A percentile compares a stretch with the other conserved stretches of the same genome.
These are phyloP conservation scores for Platerodrilus igneus DNA, from an alignment of 2,888 invertebrate genomes.

Conservation along the genomic window DNA sequence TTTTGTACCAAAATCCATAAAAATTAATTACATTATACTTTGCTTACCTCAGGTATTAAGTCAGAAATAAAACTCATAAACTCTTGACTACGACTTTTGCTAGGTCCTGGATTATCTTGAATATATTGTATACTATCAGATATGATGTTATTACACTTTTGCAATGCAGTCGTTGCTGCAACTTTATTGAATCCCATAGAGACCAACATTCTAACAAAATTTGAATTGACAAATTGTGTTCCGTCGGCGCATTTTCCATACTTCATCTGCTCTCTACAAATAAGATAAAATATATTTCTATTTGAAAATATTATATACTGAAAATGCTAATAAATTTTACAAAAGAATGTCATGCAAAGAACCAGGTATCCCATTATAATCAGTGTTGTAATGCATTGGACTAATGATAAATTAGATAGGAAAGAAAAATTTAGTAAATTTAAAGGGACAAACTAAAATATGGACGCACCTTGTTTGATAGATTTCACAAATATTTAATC, in stretches of 20 bases:
- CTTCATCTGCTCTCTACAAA: conserved; percentile 48
- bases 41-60: conserved; percentile 42
- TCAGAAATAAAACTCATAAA: conserved; percentile 40
- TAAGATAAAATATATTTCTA: conserved; percentile 6
- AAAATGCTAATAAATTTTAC: too few relatives aligned
- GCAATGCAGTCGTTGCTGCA: conserved; percentile 58
- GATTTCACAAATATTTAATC: too few relatives aligned
- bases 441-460: too few relatives aligned
- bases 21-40: too few relatives aligned
- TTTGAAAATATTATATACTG: too few relatives aligned
- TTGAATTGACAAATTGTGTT: conserved; percentile 51
- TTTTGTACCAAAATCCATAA: too few relatives aligned
- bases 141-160: conserved; percentile 65
- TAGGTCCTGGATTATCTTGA: conserved; percentile 55
- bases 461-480: too few relatives aligned
- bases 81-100: conserved; percentile 44
- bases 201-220: conserved; percentile 52
- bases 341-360: too few relatives aligned
- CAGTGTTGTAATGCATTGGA: not conserved
- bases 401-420: too few relatives aligned
- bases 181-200: conserved; percentile 66
- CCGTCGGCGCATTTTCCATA: conserved; percentile 61
- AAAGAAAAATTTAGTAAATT: too few relatives aligned
- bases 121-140: conserved; percentile 61
- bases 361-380: too few relatives aligned